Percentiles rank a stretch among this genome's conserved stretches.
These are phyloP conservation scores for Cetonia aurata DNA, from an alignment of 2,888 invertebrate genomes.

Conservation along the genomic window DNA sequence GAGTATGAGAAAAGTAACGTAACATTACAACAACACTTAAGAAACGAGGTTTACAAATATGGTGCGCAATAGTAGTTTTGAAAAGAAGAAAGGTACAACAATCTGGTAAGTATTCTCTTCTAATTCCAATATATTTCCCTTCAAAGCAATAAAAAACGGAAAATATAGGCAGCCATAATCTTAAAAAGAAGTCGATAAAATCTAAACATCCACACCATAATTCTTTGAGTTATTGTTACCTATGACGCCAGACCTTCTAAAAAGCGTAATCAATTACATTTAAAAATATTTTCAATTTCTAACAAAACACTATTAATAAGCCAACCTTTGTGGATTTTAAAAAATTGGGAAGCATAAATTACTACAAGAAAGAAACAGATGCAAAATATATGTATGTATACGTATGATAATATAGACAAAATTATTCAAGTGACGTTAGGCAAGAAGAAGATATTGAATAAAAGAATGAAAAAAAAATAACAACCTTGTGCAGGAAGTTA, in stretches of 20 bases:
- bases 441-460: too few relatives aligned
- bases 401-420: too few relatives aligned
- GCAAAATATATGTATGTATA: too few relatives aligned
- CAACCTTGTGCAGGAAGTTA: too few relatives aligned
- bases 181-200: not conserved
- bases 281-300: constrained; percentile 9
- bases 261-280: not conserved
- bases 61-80: too few relatives aligned
- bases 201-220: not conserved
- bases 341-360: constrained; percentile 20
- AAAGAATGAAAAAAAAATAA: too few relatives aligned
- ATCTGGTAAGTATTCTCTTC: too few relatives aligned
- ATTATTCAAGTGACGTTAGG: too few relatives aligned
- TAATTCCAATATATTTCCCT: not conserved
- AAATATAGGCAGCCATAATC: constrained; percentile 5
- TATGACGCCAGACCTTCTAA: constrained; percentile 10
- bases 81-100: too few relatives aligned
- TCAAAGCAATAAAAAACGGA: not conserved
- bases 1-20: too few relatives aligned
- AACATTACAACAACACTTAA: too few relatives aligned
- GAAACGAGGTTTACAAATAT: constrained; percentile 1
- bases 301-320: constrained; percentile 1
- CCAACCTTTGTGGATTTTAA: constrained; percentile 5
- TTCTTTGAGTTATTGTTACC: not conserved
- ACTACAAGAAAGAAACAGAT: not conserved